Evolutionary conservation across 2,797 vertebrate species (phyloP).

Genomic region (Ataeniobius toweri): DNA sequence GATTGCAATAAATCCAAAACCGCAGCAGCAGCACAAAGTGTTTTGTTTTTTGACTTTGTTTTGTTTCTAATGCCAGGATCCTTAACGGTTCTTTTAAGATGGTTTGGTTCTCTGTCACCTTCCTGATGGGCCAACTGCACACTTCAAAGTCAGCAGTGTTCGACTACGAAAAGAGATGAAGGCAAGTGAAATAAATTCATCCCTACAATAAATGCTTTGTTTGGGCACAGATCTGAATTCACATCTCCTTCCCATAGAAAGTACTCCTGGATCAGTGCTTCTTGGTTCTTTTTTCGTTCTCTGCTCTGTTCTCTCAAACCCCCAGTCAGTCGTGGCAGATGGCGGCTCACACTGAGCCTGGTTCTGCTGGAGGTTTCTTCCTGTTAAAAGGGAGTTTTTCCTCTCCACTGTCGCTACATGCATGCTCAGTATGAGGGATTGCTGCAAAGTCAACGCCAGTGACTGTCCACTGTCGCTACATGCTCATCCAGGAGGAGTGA

Average conservation of each 20-base stretch:
- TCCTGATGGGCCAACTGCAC: conserved; percentile 94
- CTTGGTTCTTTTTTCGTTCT: too few species aligned
- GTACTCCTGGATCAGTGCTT: too few species aligned
- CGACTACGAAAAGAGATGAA: conserved; percentile 96
- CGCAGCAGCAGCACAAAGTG: background rate
- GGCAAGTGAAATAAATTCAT: conserved; percentile 67
- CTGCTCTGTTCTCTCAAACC: too few species aligned
- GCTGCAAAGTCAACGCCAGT: too few species aligned
- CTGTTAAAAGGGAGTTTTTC: too few species aligned
- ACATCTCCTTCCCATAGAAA: background rate
- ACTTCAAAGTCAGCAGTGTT: conserved; percentile 96
- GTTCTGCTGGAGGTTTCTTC: too few species aligned
- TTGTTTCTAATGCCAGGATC: conserved; percentile 1
- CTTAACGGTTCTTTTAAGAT: conserved; percentile 80
- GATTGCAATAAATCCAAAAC: background rate
- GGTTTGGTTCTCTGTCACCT: conserved; percentile 95
- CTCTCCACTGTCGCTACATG: too few species aligned
- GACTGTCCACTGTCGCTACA: too few species aligned
- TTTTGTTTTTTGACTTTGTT: background rate
- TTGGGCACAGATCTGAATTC: background rate
- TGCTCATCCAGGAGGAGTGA: too few species aligned
- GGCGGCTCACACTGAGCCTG: too few species aligned
- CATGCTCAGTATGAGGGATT: too few species aligned
- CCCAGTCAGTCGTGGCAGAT: too few species aligned
- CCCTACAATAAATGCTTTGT: background rate